Evolutionary conservation across 30 jellyfish, hydroid and myxozoan species (phyloP).

Genomic region (Aurelia sp.): DNA sequence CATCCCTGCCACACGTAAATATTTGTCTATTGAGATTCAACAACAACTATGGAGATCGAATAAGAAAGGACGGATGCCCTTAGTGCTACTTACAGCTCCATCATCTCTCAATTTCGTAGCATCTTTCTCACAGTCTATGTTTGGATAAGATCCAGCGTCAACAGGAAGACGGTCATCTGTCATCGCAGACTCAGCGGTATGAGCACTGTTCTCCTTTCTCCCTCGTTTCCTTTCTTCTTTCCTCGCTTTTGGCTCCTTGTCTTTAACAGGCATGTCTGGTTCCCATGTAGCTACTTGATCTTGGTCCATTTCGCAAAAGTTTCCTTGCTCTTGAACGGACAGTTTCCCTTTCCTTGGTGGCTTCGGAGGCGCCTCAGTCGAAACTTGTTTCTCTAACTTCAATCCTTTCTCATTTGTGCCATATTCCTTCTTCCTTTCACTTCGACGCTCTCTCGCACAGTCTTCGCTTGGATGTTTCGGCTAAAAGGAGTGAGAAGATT

Average conservation of each 20-base stretch:
- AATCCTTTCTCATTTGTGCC: too few species aligned
- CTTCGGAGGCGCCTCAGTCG: slow-evolving; percentile 56
- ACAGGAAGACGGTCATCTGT: not conserved
- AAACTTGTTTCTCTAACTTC: not conserved
- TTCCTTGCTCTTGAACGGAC: slow-evolving; percentile 1
- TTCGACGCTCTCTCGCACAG: not conserved
- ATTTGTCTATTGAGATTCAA: too few species aligned
- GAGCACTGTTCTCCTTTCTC: slow-evolving; percentile 1
- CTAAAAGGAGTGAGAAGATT: not conserved
- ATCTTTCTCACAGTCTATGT: not conserved
- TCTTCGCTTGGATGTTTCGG: slow-evolving; percentile 20
- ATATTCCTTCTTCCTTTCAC: slow-evolving; percentile 40
- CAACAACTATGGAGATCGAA: too few species aligned
- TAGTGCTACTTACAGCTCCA: too few species aligned
- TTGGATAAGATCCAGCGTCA: not conserved
- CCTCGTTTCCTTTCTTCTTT: slow-evolving; percentile 29
- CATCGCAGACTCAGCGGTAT: not conserved
- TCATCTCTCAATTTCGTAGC: too few species aligned
- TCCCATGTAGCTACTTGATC: not conserved
- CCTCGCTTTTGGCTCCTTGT: not conserved
- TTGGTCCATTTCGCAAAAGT: not conserved
- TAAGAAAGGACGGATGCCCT: too few species aligned
- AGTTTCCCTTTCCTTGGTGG: slow-evolving; percentile 56
- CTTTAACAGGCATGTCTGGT: not conserved
- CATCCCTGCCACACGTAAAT: too few species aligned